Base-by-base conservation (phyloP, 2,113 vertebrate species). In the Monarcha castaneiventris region DNA sequence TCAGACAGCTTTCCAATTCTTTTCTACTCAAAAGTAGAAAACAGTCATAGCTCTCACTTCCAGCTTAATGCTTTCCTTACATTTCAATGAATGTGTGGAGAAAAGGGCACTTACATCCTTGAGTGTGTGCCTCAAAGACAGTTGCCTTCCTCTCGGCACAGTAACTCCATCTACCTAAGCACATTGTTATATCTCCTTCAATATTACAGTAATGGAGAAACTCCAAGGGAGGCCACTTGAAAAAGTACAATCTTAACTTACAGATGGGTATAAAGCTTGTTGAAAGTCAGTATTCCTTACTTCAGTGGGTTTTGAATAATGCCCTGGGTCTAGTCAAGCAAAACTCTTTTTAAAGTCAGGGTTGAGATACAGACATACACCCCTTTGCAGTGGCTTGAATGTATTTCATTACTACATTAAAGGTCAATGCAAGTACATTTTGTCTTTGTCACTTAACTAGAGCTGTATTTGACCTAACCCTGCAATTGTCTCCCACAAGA, bases 391-490 rank as follows among this genome's bases (percentile, higher is more conserved):
- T 19, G 63, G 13, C 27, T 74, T 71, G 55, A 77, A 63, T 55
- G 19, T 67, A 62, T 69, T 93, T 94, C 62, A 85, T n/a, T 83
- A 76, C 23, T 85, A 76, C 51, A 87, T 90, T 86, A 91, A 91
- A 94, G 72, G 72, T 76, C 84, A 93, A 52, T 22, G 43, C 41
- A 94, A 85, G 43, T 37, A 71, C 48, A 32, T 90, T 94, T 95
- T 89, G 27, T 85, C 78, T 94, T 80, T 67, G 33, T 77, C 82
- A 84, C 46, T 96, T 85, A 91, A 95, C 81, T 68, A 51, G 51
- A 89, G 55, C 35, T 83, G 21, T 63, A 66, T 69, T 87, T 73
- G 85, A 83, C 71, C 59, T 56, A 84, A 55, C 33, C 58, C 46
- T 85, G 54, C 37, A 71, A 66, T 61, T 84, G 51, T 52, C 44